phyloP scores from a whole-genome alignment of 2,888 invertebrate genomes.

The Lumbricus terrestris region DNA sequence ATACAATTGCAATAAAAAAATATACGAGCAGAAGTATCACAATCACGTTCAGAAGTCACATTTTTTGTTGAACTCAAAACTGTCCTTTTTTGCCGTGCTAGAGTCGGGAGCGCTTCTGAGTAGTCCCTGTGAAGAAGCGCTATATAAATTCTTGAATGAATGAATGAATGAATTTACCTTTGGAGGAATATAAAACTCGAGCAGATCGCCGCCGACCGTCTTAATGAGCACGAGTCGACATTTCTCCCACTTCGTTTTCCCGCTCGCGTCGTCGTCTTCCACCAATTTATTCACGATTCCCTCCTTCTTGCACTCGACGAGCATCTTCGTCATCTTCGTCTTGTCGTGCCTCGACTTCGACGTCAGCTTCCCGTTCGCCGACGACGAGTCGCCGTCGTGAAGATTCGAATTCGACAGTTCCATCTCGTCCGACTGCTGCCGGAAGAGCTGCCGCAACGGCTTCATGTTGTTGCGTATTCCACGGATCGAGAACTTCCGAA shows the following conservation, averaged over 20 bases:
- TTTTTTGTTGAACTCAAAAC: too few relatives aligned
- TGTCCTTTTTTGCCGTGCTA: too few relatives aligned
- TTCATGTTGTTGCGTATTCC: conserved; percentile 67
- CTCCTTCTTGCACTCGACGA: conserved; percentile 70
- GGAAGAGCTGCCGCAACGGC: conserved; percentile 71
- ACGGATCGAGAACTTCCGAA: conserved; percentile 76
- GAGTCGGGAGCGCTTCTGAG: too few relatives aligned
- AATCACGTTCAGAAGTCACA: neutral
- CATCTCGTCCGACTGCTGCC: conserved; percentile 84
- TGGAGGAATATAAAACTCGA: conserved; percentile 93
- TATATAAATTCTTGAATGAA: too few relatives aligned
- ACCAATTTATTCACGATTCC: conserved; percentile 88
- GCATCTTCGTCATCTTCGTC: conserved; percentile 35
- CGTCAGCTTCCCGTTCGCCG: neutral
- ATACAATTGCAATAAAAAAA: too few relatives aligned
- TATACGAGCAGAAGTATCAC: too few relatives aligned
- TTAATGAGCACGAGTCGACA: conserved; percentile 86
- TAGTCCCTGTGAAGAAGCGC: too few relatives aligned
- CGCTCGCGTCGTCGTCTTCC: conserved; percentile 75
- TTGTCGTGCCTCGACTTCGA: neutral
- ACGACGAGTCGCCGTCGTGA: neutral
- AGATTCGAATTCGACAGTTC: conserved; percentile 63
- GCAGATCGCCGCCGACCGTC: conserved; percentile 88
- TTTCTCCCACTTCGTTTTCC: conserved; percentile 88
- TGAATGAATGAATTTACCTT: too few relatives aligned